Evolutionary conservation across 2,797 vertebrate genomes (phyloP).

Genomic region (Lepidocolaptes lacrymiger): DNA sequence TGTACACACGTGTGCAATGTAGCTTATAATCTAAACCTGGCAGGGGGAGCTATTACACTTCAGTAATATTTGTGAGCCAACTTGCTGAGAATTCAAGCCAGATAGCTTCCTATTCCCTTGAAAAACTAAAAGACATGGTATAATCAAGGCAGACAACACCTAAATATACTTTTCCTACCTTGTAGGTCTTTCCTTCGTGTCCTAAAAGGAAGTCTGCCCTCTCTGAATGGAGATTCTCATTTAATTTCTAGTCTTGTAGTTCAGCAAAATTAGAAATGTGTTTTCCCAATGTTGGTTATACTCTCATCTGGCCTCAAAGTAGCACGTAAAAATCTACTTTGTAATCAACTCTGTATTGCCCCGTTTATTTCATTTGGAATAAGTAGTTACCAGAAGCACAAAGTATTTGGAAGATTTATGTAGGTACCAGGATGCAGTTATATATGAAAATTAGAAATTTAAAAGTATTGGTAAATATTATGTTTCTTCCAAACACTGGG

Average conservation of each 20-base stretch:
- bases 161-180: not conserved
- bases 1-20: not conserved
- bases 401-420: not conserved
- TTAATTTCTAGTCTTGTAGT: not conserved
- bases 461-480: not conserved
- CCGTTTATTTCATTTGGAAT: not conserved
- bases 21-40: constrained; percentile 60
- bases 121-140: not conserved
- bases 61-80: constrained; percentile 14
- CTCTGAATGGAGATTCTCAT: not conserved
- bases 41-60: constrained; percentile 74
- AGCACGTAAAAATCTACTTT: constrained; percentile 2
- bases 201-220: not conserved
- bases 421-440: not conserved
- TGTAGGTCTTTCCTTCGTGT: not conserved
- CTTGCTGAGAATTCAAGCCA: constrained; percentile 7
- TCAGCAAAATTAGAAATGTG: constrained; percentile 24
- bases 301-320: not conserved
- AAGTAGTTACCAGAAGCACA: not conserved
- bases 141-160: not conserved
- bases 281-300: not conserved
- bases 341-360: not conserved
- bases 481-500: not conserved
- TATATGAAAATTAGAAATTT: not conserved
- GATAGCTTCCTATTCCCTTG: not conserved